Evolutionary conservation across 2,888 invertebrate genomes (phyloP), one percentile per base, ranked within the genome.

Genomic region (Sisyra terminalis): DNA sequence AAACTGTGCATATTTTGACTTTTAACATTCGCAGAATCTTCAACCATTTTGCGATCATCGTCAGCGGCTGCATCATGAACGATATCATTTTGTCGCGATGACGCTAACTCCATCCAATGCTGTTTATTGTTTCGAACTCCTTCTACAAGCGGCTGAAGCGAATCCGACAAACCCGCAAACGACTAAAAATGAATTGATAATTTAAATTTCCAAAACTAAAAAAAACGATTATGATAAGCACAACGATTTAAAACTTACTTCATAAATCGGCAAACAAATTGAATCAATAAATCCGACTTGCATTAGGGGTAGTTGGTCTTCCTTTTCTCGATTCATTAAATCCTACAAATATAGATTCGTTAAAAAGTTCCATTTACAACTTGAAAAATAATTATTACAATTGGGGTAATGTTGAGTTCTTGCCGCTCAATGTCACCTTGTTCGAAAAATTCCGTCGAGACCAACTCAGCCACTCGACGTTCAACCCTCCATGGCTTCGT

Each of bases 221-320:
- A n/a, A n/a, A n/a, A n/a, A n/a, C n/a, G n/a, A n/a, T n/a, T n/a
- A n/a, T n/a, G n/a, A n/a, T n/a, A n/a, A n/a, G n/a, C n/a, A n/a
- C n/a, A n/a, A 10, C 13, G 8, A 35, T 35, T 10, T 11, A 16
- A n/a, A 14, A 39, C 9, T 10, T 32, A 92, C 90, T 77, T 88
- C 84, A 61, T 93, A 93, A 55, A 94, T 84, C 45, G 93, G 93
- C 57, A 89, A 65, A 61, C 93, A 93, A 56, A 94, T 90, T 30
- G 89, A 83, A 63, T 94, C 92, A 49, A 94, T 93, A 62, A 93
- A 94, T 52, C 83, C 84, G 47, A 94, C 89, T 75, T 93, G 93
- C 92, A 93, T 92, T 57, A 83, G 74, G 30, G 93, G 93, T 53
- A 93, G 70, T 61, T 92, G 85, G 57, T 90, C 88, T 64, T 89